phyloP scores from a whole-genome alignment of 2,113 vertebrate species.

The Gymnobelideus leadbeateri region DNA sequence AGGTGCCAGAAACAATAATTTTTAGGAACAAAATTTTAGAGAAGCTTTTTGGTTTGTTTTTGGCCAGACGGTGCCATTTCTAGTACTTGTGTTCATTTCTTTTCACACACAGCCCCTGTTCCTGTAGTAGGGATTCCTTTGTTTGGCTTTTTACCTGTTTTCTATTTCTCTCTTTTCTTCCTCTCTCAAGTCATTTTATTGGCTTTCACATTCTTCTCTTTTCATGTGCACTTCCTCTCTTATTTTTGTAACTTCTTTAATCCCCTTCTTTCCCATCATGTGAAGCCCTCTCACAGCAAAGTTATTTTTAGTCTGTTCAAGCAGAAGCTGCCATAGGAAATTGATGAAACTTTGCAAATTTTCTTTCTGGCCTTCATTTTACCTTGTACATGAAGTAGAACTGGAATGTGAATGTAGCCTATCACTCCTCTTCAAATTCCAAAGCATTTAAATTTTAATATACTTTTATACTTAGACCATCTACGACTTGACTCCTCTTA shows the following conservation, averaged over 20 bases:
- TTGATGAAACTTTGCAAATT: not conserved
- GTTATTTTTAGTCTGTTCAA: not conserved
- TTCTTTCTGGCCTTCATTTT: slow-evolving; percentile 5
- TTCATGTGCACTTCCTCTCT: not conserved
- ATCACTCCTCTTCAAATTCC: slow-evolving; percentile 14
- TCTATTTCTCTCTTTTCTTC: slow-evolving; percentile 23
- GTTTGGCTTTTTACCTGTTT: slow-evolving; percentile 5
- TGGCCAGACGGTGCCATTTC: not conserved
- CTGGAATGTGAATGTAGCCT: slow-evolving; percentile 28
- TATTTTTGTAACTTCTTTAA: not conserved
- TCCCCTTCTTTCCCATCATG: not conserved
- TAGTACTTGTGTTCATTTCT: slow-evolving; percentile 7
- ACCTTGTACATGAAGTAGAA: not conserved
- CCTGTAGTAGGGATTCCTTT: not conserved
- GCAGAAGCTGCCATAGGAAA: not conserved
- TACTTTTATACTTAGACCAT: not conserved
- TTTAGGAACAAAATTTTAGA: slow-evolving; percentile 4
- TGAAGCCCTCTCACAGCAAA: not conserved
- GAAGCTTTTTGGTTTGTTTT: slow-evolving; percentile 24
- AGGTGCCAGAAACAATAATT: not conserved
- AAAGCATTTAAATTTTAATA: not conserved
- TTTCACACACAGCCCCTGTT: not conserved
- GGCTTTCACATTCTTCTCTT: not conserved
- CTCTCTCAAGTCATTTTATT: not conserved
- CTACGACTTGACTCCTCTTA: not conserved